phyloP scores from a whole-genome alignment of 2,797 vertebrate species.

The Artibeus jamaicensis region DNA sequence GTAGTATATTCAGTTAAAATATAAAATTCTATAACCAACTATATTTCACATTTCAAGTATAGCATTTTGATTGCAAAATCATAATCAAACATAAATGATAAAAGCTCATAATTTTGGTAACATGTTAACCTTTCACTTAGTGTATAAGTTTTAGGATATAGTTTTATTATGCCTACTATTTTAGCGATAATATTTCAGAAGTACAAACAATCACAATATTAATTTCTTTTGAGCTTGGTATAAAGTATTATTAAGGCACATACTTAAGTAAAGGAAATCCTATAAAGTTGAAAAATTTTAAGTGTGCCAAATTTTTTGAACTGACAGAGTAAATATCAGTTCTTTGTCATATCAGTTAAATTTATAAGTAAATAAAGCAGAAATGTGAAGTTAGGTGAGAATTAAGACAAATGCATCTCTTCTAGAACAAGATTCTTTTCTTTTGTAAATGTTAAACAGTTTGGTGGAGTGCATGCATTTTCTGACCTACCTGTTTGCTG shows the following conservation, averaged over 20 bases:
- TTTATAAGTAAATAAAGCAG: slow-evolving; percentile 62
- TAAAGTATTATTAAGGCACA: slow-evolving; percentile 69
- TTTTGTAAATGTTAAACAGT: slow-evolving; percentile 54
- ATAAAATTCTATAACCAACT: slow-evolving; percentile 65
- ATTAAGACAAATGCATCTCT: slow-evolving; percentile 40
- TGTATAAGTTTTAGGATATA: slow-evolving; percentile 59
- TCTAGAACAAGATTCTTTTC: slow-evolving; percentile 47
- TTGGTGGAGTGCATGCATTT: slow-evolving; percentile 70
- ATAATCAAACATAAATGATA: slow-evolving; percentile 72
- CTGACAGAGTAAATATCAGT: slow-evolving; percentile 57
- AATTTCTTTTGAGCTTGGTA: slow-evolving; percentile 63
- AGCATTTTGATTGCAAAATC: slow-evolving; percentile 72
- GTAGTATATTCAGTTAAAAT: slow-evolving; percentile 67
- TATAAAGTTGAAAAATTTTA: slow-evolving; percentile 70
- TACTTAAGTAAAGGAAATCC: slow-evolving; percentile 69
- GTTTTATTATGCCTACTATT: slow-evolving; percentile 61
- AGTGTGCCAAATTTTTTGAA: slow-evolving; percentile 61
- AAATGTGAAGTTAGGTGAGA: slow-evolving; percentile 41
- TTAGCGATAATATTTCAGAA: slow-evolving; percentile 67
- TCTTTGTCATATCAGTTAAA: slow-evolving; percentile 51
- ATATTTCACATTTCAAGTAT: slow-evolving; percentile 75
- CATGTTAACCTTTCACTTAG: slow-evolving; percentile 71
- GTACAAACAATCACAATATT: slow-evolving; percentile 54
- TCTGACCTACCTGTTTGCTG: slow-evolving; percentile 85
- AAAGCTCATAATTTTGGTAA: slow-evolving; percentile 72